Evolutionary conservation across 2,113 vertebrate genomes (phyloP).

Genomic region (Lichenostomus cassidix): DNA sequence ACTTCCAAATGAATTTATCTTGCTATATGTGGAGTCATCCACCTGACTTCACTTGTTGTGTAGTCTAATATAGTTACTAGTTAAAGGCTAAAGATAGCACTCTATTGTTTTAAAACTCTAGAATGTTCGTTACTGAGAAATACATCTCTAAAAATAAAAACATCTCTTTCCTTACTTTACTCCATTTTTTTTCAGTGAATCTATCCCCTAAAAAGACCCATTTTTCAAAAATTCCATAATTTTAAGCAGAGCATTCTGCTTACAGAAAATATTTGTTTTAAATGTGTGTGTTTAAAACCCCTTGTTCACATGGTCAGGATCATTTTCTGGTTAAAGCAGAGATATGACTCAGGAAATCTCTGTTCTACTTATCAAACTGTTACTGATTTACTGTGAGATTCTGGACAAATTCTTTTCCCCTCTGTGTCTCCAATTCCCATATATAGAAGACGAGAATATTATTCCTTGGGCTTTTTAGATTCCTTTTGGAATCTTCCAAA

Average conservation of each 20-base stretch:
- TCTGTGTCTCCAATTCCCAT: not conserved
- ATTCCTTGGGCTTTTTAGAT: not conserved
- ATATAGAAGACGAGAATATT: not conserved
- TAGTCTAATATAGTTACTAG: not conserved
- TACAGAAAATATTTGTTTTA: not conserved
- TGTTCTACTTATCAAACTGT: not conserved
- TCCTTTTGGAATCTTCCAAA: not conserved
- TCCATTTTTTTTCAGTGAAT: not conserved
- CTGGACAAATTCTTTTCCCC: not conserved
- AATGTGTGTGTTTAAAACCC: not conserved
- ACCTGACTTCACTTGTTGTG: not conserved
- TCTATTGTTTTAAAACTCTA: not conserved
- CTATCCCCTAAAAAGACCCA: not conserved
- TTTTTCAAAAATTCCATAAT: not conserved
- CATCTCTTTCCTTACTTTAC: not conserved
- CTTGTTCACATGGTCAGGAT: not conserved
- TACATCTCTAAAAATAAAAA: not conserved
- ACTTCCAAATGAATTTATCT: not conserved
- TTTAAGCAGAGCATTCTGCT: not conserved
- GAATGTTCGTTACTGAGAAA: not conserved
- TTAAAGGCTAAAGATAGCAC: not conserved
- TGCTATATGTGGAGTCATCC: not conserved
- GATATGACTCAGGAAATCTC: not conserved
- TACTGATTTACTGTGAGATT: constrained; percentile 22
- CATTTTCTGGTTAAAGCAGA: not conserved